Base-by-base conservation (phyloP, 2,888 invertebrate species). In the Euzetes globulus region DNA sequence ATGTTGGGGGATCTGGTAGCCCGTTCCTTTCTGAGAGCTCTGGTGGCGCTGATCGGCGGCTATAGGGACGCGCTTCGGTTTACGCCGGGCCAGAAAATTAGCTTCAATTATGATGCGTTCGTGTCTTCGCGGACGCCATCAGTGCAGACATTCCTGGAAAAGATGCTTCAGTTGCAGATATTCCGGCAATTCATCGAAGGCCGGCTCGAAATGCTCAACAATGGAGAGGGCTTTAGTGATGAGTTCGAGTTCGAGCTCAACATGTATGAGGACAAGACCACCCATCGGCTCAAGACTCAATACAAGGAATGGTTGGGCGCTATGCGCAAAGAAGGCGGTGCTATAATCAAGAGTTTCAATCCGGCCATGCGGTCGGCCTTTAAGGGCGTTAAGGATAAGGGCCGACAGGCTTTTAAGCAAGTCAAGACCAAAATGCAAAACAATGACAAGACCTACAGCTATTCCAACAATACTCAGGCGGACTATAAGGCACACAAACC, bases 181-280 rank as follows among this genome's bases (percentile, higher is more conserved):
- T 96, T 96, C 83, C 92, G 91, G 82, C 84, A 94, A 91, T 95
- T 98, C 83, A 92, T 98, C 80, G 95, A 96, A 81, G 96, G 95
- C 83, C 87, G 97, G 79, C 85, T 97, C 79, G 91, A 92, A 79
- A 89, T 94, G 86, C 86, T 97, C 77, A 96, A 95, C 82, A 89
- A 90, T n/a, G 96, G 97, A 0, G 86, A 90, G 75, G 93, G 94
- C 0, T 93, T 94, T 82, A 91, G 91, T 47, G 97, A 98, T 82
- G 93, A 96, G 81, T 98, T 98, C 83, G 97, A 98, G 84, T 87
- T 90, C 81, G 96, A 97, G 83, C 90, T 88, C 75, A 90, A 87
- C 83, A 87, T 86, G 78, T 88, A 88, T 81, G 87, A 87, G 6
- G 88, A 88, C 80, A 87, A 87, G 82, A 81, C 80, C 74, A 80